These are phyloP conservation scores for Podilymbus podiceps DNA, from an alignment of 2,113 vertebrate genomes.

Conservation along the genomic window DNA sequence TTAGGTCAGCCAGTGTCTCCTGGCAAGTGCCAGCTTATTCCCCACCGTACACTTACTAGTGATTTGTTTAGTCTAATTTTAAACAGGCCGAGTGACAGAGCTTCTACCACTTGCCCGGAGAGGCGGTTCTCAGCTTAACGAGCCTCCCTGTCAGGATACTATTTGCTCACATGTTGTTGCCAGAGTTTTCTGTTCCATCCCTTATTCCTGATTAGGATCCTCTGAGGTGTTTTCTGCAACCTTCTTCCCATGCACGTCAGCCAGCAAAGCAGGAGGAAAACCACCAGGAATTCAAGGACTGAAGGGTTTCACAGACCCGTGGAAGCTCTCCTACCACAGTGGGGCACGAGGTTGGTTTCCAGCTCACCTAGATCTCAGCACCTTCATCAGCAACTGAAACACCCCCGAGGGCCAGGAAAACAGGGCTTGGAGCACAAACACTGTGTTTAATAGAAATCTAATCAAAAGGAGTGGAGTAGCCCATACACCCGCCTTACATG, in stretches of 20 bases:
- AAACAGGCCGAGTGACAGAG: not conserved
- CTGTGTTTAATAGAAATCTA: not conserved
- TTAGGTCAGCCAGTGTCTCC: not conserved
- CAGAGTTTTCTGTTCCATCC: not conserved
- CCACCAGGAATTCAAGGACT: not conserved
- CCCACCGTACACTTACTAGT: not conserved
- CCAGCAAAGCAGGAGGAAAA: not conserved
- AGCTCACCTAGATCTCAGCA: not conserved
- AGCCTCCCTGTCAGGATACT: rapidly evolving
- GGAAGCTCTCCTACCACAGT: not conserved
- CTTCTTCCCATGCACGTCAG: rapidly evolving
- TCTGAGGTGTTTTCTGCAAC: not conserved
- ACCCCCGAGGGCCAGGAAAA: not conserved
- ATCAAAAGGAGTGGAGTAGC: not conserved
- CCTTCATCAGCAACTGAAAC: not conserved
- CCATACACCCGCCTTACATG: rapidly evolving
- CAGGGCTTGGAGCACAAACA: not conserved
- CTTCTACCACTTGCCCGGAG: not conserved
- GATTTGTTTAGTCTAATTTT: not conserved
- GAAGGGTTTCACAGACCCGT: not conserved
- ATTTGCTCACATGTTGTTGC: not conserved
- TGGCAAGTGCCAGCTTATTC: not conserved
- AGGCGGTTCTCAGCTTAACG: not conserved
- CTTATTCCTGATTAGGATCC: not conserved
- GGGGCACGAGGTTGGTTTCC: not conserved